phyloP scores from a whole-genome alignment of 2,888 invertebrate species.

The Baccha elongata region DNA sequence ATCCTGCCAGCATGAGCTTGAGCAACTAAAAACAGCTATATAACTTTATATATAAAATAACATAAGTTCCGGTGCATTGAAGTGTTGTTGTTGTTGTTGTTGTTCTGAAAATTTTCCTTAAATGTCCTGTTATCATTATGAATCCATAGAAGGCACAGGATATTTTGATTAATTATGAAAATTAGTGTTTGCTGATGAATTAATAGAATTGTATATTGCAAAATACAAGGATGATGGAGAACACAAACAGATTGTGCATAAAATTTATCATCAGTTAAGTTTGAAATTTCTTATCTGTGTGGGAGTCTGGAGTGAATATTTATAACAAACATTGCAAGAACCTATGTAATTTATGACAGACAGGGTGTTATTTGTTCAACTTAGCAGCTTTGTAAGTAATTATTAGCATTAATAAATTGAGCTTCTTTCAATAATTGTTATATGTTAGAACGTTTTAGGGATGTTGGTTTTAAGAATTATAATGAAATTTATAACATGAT shows the following conservation, averaged over 20 bases:
- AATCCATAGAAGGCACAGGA: conserved; percentile 28
- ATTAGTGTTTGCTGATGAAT: conserved; percentile 44
- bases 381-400: too few relatives aligned
- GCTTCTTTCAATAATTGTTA: too few relatives aligned
- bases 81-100: background rate
- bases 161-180: conserved; percentile 54
- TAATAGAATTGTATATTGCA: conserved; percentile 33
- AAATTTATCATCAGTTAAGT: conserved; percentile 10
- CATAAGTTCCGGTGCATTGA: background rate
- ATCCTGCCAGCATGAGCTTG: background rate
- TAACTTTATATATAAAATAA: background rate
- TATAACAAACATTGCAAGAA: background rate
- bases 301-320: background rate
- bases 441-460: too few relatives aligned
- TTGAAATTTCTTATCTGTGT: background rate
- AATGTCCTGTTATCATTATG: conserved; percentile 2
- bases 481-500: too few relatives aligned
- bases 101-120: conserved; percentile 20
- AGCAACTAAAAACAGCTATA: background rate
- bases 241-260: conserved; percentile 20
- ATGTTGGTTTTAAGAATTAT: too few relatives aligned
- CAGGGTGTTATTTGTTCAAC: background rate
- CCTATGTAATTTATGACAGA: background rate
- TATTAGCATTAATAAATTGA: too few relatives aligned
- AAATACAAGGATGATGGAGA: background rate